A percentile compares a stretch with the other conserved stretches of the same genome.
These are phyloP conservation scores for Aphidius ervi DNA, from an alignment of 1,140 invertebrate genomes.

Conservation along the genomic window DNA sequence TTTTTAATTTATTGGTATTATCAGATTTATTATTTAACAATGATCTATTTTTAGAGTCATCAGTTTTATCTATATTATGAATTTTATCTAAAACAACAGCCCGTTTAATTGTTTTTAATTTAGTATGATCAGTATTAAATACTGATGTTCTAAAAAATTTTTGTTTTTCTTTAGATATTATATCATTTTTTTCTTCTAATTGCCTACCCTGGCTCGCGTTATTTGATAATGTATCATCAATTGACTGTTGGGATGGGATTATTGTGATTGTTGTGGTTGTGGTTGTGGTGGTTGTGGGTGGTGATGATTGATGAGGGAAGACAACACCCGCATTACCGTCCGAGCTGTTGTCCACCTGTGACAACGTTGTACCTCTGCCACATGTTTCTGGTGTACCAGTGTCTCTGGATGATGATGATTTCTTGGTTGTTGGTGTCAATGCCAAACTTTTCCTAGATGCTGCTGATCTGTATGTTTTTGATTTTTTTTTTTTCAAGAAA, in stretches of 20 bases:
- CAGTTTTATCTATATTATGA: not conserved
- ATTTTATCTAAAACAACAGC: constrained; percentile 36
- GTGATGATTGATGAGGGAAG: constrained; percentile 52
- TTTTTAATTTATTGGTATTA: constrained; percentile 28
- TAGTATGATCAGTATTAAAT: constrained; percentile 60
- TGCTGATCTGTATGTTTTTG: constrained; percentile 37
- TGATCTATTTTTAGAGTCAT: not conserved
- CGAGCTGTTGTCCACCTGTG: constrained; percentile 55
- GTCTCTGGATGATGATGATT: constrained; percentile 15
- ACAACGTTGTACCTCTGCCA: constrained; percentile 30
- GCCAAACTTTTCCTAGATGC: constrained; percentile 41
- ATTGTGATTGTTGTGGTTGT: constrained; percentile 34
- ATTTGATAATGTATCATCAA: too few species aligned
- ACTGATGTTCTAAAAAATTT: constrained; percentile 77
- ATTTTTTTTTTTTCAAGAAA: not conserved
- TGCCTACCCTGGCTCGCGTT: constrained; percentile 44
- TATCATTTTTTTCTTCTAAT: constrained; percentile 63
- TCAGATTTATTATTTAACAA: not conserved
- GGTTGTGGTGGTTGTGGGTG: constrained; percentile 44
- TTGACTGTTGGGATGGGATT: constrained; percentile 18
- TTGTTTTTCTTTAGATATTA: constrained; percentile 80
- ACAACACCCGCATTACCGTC: constrained; percentile 60
- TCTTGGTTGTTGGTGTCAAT: constrained; percentile 2
- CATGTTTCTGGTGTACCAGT: constrained; percentile 7
- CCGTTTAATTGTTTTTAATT: constrained; percentile 44